Percentiles rank a stretch among this genome's conserved stretches.
phyloP scores from a whole-genome alignment of 2,797 vertebrate species.

The Poliocrania exsul region DNA sequence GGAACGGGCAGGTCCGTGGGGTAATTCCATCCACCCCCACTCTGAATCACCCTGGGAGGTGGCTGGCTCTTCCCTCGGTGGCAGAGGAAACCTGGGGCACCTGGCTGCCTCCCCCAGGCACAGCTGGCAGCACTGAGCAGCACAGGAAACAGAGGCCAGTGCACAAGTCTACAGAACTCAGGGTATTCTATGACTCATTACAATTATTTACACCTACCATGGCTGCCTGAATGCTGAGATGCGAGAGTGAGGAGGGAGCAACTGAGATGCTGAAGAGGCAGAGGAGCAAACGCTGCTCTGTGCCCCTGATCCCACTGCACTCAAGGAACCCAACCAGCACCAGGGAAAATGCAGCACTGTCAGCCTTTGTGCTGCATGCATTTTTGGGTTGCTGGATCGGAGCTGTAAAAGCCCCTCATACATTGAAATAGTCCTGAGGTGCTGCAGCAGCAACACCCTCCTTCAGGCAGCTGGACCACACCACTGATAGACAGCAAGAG shows the following conservation, averaged over 20 bases:
- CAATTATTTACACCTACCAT: neutral
- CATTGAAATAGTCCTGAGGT: neutral
- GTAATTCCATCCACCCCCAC: neutral
- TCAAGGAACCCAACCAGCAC: neutral
- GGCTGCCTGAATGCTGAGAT: neutral
- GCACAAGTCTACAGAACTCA: neutral
- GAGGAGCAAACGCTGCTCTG: neutral
- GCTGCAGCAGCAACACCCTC: neutral
- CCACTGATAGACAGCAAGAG: neutral
- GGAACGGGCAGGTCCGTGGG: neutral
- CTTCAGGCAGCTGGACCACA: neutral
- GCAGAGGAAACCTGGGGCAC: neutral
- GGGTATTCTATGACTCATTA: neutral
- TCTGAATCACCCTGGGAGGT: conserved; percentile 48
- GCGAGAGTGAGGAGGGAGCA: neutral
- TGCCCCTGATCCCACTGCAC: neutral
- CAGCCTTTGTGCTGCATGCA: neutral
- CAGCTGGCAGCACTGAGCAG: neutral
- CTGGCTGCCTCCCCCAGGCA: neutral
- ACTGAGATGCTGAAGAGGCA: neutral
- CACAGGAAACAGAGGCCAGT: neutral
- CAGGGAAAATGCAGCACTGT: neutral
- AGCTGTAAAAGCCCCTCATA: neutral
- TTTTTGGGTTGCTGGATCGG: neutral
- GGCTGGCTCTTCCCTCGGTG: neutral